Conservation (phyloP, 2,113 vertebrate species). For the Neopipo cinnamomea region DNA sequence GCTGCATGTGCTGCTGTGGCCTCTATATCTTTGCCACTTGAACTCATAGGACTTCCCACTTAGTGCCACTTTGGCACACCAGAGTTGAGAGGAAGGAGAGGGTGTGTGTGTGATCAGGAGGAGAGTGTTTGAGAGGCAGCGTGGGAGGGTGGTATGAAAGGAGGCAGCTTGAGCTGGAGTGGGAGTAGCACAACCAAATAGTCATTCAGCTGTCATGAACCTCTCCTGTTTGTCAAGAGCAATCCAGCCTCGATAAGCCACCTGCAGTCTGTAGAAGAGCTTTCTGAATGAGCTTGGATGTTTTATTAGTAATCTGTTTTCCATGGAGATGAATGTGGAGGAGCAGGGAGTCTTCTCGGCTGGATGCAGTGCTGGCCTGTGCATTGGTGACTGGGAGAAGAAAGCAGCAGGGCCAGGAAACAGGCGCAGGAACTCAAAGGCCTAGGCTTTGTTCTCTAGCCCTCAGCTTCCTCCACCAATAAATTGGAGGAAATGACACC, state of each 20-base stretch:
- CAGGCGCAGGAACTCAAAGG: not conserved
- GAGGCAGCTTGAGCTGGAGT: not conserved
- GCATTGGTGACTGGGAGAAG: not conserved
- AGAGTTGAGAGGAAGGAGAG: not conserved
- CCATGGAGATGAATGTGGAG: not conserved
- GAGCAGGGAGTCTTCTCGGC: not conserved
- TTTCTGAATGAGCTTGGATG: not conserved
- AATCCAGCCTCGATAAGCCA: not conserved
- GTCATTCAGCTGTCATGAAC: not conserved
- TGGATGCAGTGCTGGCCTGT: not conserved
- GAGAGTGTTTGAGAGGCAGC: fast-evolving
- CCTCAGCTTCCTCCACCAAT: constrained; percentile 7
- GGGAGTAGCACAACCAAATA: not conserved
- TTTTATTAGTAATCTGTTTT: not conserved
- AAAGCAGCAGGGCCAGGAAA: constrained; percentile 1
- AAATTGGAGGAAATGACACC: constrained; percentile 50
- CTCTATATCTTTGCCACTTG: not conserved
- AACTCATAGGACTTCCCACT: not conserved
- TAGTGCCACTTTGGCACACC: not conserved
- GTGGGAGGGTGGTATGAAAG: not conserved
- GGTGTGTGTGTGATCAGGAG: not conserved
- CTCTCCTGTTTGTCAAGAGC: not conserved
- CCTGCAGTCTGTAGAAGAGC: not conserved
- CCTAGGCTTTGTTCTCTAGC: not conserved
- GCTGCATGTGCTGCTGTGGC: not conserved